Evolutionary conservation across 2,113 vertebrate genomes (phyloP).

Genomic region (Columba janthina): DNA sequence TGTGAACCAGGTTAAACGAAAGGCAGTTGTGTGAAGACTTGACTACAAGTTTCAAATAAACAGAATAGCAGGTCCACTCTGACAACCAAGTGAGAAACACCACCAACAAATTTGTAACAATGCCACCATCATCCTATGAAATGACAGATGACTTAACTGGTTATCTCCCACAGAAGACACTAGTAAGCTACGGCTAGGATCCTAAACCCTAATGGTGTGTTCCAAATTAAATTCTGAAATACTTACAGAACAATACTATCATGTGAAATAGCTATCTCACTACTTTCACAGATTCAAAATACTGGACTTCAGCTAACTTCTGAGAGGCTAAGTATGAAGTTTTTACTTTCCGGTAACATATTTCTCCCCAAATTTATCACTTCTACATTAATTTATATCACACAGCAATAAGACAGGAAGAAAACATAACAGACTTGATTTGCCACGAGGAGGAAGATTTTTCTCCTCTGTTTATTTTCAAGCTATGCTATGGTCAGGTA

Average conservation of each 20-base stretch:
- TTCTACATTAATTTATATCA: background rate
- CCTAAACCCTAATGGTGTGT: background rate
- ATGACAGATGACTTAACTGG: background rate
- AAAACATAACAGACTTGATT: background rate
- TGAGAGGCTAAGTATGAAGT: background rate
- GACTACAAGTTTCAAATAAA: background rate
- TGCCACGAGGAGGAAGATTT: background rate
- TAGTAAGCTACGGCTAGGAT: background rate
- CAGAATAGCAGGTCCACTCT: background rate
- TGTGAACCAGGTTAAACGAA: background rate
- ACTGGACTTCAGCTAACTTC: background rate
- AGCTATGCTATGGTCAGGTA: background rate
- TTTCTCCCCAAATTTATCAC: background rate
- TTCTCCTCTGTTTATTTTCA: background rate
- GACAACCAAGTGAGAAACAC: background rate
- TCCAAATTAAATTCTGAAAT: background rate
- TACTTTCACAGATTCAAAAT: background rate
- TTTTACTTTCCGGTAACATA: background rate
- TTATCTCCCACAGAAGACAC: background rate
- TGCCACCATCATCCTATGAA: background rate
- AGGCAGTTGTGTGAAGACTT: background rate
- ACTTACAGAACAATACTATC: background rate
- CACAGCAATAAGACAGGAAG: background rate
- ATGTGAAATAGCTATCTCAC: background rate
- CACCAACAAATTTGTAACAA: background rate